These are phyloP conservation scores for Melanostoma scalare DNA, from an alignment of 2,888 invertebrate species.

Conservation along the genomic window DNA sequence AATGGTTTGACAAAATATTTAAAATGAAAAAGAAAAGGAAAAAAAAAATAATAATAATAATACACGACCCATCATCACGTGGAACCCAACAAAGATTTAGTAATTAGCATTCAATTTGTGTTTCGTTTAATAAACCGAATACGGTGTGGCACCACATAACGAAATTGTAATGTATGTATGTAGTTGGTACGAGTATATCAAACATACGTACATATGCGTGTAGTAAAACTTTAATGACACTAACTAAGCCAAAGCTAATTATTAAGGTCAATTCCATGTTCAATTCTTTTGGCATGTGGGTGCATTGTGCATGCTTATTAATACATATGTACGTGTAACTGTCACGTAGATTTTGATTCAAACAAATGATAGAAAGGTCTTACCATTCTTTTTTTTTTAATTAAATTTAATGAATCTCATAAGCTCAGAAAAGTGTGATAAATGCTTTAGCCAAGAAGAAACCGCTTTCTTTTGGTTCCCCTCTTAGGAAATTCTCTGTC, in stretches of 20 bases:
- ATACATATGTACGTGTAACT: too few species aligned
- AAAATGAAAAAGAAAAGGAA: slow-evolving; percentile 18
- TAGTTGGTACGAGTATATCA: not conserved
- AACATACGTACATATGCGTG: not conserved
- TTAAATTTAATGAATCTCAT: too few species aligned
- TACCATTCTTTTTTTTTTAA: too few species aligned
- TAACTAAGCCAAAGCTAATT: slow-evolving; percentile 9
- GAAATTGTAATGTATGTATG: too few species aligned
- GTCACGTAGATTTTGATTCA: too few species aligned
- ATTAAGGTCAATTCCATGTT: slow-evolving; percentile 3
- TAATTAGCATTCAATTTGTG: slow-evolving; percentile 72
- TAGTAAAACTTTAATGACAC: slow-evolving; percentile 1
- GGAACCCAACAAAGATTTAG: slow-evolving; percentile 55
- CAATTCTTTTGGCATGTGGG: not conserved
- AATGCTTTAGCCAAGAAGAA: too few species aligned
- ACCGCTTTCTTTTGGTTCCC: too few species aligned
- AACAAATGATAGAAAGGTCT: too few species aligned
- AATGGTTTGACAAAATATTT: slow-evolving; percentile 70
- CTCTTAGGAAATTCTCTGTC: too few species aligned
- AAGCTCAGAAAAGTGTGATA: too few species aligned
- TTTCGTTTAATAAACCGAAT: slow-evolving; percentile 37
- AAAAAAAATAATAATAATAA: too few species aligned
- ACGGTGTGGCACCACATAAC: slow-evolving; percentile 10
- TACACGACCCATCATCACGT: slow-evolving; percentile 65
- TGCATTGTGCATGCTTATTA: too few species aligned